A percentile compares a stretch with the other conserved stretches of the same genome.
These are phyloP conservation scores for Thaumetopoea pityocampa DNA, from an alignment of 1,140 invertebrate species.

Conservation along the genomic window DNA sequence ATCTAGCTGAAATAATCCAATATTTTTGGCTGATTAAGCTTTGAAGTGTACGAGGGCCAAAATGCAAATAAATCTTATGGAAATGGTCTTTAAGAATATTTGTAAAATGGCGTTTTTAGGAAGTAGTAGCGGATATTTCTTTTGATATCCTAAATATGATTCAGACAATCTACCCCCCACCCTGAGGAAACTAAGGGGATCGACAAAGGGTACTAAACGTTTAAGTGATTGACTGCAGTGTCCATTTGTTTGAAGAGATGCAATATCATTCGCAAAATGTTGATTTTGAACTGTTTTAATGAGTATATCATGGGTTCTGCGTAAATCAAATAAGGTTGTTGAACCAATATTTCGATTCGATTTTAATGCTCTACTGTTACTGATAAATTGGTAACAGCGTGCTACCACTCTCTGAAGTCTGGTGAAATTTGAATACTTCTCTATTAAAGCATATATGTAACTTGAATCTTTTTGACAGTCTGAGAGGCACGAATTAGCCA, in stretches of 20 bases:
- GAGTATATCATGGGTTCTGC: conserved; percentile 7
- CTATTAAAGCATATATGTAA: too few species aligned
- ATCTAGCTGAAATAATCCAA: conserved; percentile 22
- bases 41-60: conserved; percentile 22
- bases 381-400: too few species aligned
- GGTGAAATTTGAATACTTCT: too few species aligned
- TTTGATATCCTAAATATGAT: conserved; percentile 13
- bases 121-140: conserved; percentile 23
- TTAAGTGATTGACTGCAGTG: conserved; percentile 5
- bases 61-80: conserved; percentile 23
- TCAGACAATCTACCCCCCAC: conserved; percentile 27
- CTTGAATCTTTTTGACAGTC: too few species aligned
- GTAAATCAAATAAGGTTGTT: too few species aligned
- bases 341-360: too few species aligned
- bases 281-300: not conserved
- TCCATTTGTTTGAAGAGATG: not conserved
- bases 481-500: too few species aligned
- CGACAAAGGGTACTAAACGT: too few species aligned
- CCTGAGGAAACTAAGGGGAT: conserved; percentile 19
- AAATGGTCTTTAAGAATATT: conserved; percentile 23
- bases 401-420: too few species aligned
- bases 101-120: conserved; percentile 22
- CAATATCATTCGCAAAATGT: not conserved
- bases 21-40: conserved; percentile 18
- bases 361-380: too few species aligned